Evolutionary conservation across 2,888 invertebrate genomes (phyloP), one percentile per base, ranked within the genome.

Genomic region (Eumerus sabulonum): DNA sequence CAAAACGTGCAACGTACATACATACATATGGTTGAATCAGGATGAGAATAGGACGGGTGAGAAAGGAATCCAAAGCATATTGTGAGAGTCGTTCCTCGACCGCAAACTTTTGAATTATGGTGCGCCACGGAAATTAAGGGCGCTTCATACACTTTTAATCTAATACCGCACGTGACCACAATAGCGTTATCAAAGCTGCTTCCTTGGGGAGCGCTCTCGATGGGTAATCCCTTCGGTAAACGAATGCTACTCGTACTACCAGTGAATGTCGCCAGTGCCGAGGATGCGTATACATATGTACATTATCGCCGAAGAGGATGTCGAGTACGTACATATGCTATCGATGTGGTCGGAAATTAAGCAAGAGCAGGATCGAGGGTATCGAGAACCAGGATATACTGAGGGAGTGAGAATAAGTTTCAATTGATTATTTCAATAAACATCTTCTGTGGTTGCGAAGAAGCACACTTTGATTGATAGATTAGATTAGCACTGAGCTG

Each of bases 391-490:
- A 27, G 27, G 27, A 2, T 27, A 27, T 27, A n/a, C 56, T 16
- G 63, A 56, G 60, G 74, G 79, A 74, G 74, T 73, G 74, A 73
- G 73, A 60, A 66, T 70, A 60, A 64, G 40, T 70, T 70, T 74
- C 68, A 79, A 79, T 79, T 79, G 79, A 79, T 79, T 79, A 79
- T 70, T 70, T 79, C 73, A 79, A 79, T 79, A 74, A 79, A 79
- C 79, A 79, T 74, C 79, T 73, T 79, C 74, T 79, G 73, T 59
- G 73, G 27, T 4, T 4, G 27, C 27, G 27, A 27, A 27, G 79
- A 79, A 79, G 79, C 63, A 79, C 74, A 79, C 45, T 70, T 74
- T 79, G 79, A 79, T 79, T 79, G 79, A 79, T 79, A 74, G 79
- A 79, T 79, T 79, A 79, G 79, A 79, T 79, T 73, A 70, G 45